Conservation (phyloP, 1,140 invertebrate genomes). For the Trigoniulus corallinus region DNA sequence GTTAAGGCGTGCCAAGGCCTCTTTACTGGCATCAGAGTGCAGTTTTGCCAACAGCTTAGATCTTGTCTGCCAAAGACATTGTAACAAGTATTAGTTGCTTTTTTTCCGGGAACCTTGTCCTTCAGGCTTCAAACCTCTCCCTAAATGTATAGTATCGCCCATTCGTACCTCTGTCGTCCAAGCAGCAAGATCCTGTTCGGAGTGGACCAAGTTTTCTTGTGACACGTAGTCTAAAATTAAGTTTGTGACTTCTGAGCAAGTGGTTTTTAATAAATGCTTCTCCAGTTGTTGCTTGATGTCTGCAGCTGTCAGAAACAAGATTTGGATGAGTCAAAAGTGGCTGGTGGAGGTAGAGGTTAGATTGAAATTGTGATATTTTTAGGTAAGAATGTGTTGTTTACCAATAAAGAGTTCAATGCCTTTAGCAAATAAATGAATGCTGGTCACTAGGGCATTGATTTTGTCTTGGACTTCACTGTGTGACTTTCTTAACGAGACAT, state of each 20-base stretch:
- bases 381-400: constrained; percentile 13
- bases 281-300: constrained; percentile 44
- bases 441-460: constrained; percentile 49
- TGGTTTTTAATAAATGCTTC: constrained; percentile 66
- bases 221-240: constrained; percentile 40
- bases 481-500: constrained; percentile 42
- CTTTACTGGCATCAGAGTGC: not conserved
- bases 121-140: no score
- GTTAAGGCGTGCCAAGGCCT: not conserved
- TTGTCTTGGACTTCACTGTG: constrained; percentile 65
- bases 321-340: not conserved
- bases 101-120: no score
- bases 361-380: not conserved
- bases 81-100: no score
- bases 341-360: not conserved
- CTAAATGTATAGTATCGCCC: no score
- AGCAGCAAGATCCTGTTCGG: no score
- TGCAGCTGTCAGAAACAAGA: constrained; percentile 18
- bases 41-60: not conserved
- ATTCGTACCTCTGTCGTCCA: no score
- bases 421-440: constrained; percentile 70
- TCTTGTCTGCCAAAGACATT: not conserved
- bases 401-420: constrained; percentile 48
- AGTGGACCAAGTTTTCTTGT: constrained; percentile 26
- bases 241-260: constrained; percentile 68